phyloP scores from a whole-genome alignment of 2,888 invertebrate genomes.

The Euphydryas editha region DNA sequence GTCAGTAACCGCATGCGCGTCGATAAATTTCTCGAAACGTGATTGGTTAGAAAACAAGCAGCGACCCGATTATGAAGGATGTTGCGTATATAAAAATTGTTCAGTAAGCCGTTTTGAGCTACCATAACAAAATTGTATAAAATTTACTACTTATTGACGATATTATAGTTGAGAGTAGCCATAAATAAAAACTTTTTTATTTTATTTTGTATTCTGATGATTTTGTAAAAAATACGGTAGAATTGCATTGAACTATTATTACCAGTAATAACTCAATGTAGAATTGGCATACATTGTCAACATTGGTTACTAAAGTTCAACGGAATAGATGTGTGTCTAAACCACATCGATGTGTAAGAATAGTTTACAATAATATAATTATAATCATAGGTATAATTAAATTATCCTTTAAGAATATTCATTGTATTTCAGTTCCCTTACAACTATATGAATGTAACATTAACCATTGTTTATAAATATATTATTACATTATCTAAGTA shows the following conservation, averaged over 20 bases:
- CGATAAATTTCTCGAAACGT: conserved; percentile 69
- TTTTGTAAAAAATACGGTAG: too few relatives aligned
- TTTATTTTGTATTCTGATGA: too few relatives aligned
- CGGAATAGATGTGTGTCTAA: neutral
- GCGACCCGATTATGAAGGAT: conserved; percentile 68
- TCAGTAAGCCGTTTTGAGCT: conserved; percentile 59
- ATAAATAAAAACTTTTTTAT: too few relatives aligned
- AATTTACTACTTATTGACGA: conserved; percentile 16
- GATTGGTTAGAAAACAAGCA: conserved; percentile 67
- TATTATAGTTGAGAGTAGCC: too few relatives aligned
- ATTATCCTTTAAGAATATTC: too few relatives aligned
- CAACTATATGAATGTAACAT: too few relatives aligned
- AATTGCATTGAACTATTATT: too few relatives aligned
- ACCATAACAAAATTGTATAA: conserved; percentile 44
- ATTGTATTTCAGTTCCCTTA: too few relatives aligned
- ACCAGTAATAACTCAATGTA: too few relatives aligned
- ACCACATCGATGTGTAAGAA: neutral
- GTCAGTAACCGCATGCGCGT: conserved; percentile 82
- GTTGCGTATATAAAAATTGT: conserved; percentile 65
- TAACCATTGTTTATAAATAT: too few relatives aligned
- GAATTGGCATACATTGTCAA: neutral
- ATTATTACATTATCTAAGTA: too few relatives aligned
- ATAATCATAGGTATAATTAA: too few relatives aligned
- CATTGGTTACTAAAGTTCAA: neutral
- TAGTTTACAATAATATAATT: neutral